Evolutionary conservation across 2,888 invertebrate genomes (phyloP), one percentile per base, ranked within the genome.

Genomic region (Julus scandinavius): DNA sequence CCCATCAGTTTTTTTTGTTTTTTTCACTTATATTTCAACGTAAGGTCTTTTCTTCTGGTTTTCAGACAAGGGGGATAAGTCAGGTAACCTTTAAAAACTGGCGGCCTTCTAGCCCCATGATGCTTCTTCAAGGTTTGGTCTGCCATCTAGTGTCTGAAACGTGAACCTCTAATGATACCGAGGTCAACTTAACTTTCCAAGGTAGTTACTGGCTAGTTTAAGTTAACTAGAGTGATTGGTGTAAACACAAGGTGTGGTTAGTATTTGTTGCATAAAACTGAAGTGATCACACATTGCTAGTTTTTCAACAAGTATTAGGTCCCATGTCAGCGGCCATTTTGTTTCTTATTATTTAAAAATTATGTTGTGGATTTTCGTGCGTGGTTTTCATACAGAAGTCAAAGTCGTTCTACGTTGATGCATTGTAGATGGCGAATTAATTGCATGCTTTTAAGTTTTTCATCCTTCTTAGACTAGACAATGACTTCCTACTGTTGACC

Each of bases 31-130:
- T 45, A 7, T 45, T 45, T 45, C 0, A 45, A 7, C 6, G 45
- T 45, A 7, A 7, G 45, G 45, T 45, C 45, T 7, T 72, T 29
- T 29, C 20, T 72, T 1, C 20, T 9, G 2, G 11, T 72, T 72
- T 29, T 20, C 29, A 72, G 6, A 20, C 72, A 9, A 7, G 20
- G 7, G 72, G 20, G 9, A 20, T 20, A 4, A 72, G 29, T 5
- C 7, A 7, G 20, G 20, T 72, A 20, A 72, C 72, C 72, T 72
- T 72, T 29, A 72, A 72, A 72, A 20, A 72, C 29, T 72, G 72
- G 72, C 72, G 72, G 72, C 72, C 72, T 29, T 72, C 20, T 63
- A 63, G n/a, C 15, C 72, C 72, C 72, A 72, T 20, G 72, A 29
- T 6, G 54, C 9, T n/a, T 29, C 29, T 72, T 72, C 72, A 6